Percentiles rank a stretch among this genome's conserved stretches.
Conservation (phyloP, 2,797 vertebrate genomes). For the Fistularia commersonii region DNA sequence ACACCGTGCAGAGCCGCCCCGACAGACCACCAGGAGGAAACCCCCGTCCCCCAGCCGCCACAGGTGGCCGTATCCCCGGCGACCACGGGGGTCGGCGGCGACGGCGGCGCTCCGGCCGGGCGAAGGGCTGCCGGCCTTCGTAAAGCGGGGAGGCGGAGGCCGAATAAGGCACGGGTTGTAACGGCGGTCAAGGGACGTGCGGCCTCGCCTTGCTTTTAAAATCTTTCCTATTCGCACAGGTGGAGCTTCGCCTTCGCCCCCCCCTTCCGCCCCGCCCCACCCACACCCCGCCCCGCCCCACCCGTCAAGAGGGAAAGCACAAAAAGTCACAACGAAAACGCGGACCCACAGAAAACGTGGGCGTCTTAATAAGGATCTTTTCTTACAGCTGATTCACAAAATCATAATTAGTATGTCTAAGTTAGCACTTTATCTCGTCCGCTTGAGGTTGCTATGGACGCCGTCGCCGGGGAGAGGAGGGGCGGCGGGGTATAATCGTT, state of each 20-base stretch:
- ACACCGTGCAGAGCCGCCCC: too few species aligned
- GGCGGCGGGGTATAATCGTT: too few species aligned
- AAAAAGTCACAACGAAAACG: conserved; percentile 57
- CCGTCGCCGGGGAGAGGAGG: too few species aligned
- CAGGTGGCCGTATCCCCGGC: neutral
- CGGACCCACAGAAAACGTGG: conserved; percentile 83
- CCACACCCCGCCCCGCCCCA: too few species aligned
- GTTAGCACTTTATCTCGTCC: conserved; percentile 80
- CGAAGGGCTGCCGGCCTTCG: conserved; percentile 11
- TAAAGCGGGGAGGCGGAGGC: conserved; percentile 75
- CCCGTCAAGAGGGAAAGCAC: conserved; percentile 42
- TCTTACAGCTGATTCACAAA: conserved; percentile 84
- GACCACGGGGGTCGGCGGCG: neutral
- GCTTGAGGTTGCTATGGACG: conserved; percentile 72
- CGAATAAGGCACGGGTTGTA: conserved; percentile 83
- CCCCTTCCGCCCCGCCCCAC: conserved; percentile 16
- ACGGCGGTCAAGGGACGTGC: conserved; percentile 74
- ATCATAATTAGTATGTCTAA: conserved; percentile 83
- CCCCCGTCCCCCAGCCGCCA: too few species aligned
- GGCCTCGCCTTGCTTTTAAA: conserved; percentile 42
- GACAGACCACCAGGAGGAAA: too few species aligned
- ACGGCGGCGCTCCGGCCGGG: too few species aligned
- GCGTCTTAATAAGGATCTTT: conserved; percentile 74
- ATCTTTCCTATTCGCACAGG: conserved; percentile 40
- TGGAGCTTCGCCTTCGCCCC: conserved; percentile 3